A percentile compares a stretch with the other conserved stretches of the same genome.
These are phyloP conservation scores for Fragum whitleyi DNA, from an alignment of 2,888 invertebrate genomes.

Conservation along the genomic window DNA sequence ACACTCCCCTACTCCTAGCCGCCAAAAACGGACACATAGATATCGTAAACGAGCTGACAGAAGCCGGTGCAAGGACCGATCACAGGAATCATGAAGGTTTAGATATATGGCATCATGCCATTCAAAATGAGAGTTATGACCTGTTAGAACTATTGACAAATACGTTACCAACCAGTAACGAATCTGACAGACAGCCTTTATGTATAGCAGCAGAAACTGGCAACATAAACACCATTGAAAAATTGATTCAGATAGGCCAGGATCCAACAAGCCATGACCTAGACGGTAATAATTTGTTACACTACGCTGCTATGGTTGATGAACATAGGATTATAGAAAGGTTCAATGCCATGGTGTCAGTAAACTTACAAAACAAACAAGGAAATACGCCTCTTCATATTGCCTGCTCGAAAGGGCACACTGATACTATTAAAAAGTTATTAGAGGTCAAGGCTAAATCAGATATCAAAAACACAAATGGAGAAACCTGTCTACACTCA, in stretches of 20 bases:
- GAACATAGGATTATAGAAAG: slow-evolving; percentile 67
- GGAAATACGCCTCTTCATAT: slow-evolving; percentile 82
- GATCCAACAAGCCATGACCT: slow-evolving; percentile 72
- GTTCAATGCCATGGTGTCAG: slow-evolving; percentile 60
- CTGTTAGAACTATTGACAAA: slow-evolving; percentile 65
- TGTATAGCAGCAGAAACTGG: slow-evolving; percentile 76
- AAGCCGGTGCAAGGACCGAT: slow-evolving; percentile 66
- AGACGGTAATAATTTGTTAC: slow-evolving; percentile 78
- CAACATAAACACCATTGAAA: slow-evolving; percentile 71
- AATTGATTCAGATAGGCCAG: slow-evolving; percentile 72
- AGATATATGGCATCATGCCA: slow-evolving; percentile 79
- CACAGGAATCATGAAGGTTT: slow-evolving; percentile 76
- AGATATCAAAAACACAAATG: slow-evolving; percentile 73
- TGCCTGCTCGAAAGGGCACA: slow-evolving; percentile 77
- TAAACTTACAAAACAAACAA: slow-evolving; percentile 72
- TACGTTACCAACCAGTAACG: not conserved
- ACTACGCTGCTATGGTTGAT: slow-evolving; percentile 79
- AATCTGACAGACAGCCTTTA: slow-evolving; percentile 69
- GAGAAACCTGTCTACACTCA: slow-evolving; percentile 79
- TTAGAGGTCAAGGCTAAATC: slow-evolving; percentile 75
- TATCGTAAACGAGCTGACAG: slow-evolving; percentile 71
- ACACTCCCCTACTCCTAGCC: slow-evolving; percentile 80
- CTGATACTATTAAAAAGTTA: slow-evolving; percentile 69
- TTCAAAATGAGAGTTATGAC: slow-evolving; percentile 67
- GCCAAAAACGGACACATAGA: slow-evolving; percentile 74